phyloP scores from a whole-genome alignment of 2,797 vertebrate species.

The Threskiornis aethiopicus region DNA sequence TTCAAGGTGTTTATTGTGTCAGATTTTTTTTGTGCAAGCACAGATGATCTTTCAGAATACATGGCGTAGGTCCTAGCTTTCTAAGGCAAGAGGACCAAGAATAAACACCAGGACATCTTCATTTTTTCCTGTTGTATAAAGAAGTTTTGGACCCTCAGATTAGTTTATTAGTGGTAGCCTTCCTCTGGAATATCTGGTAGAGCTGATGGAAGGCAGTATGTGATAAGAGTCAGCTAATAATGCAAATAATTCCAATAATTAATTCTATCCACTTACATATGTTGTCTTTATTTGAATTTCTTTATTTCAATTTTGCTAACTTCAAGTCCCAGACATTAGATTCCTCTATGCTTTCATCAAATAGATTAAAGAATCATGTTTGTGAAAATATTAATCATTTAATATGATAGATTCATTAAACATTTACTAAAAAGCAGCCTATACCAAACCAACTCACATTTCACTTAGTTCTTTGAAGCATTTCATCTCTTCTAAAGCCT shows the following conservation, averaged over 20 bases:
- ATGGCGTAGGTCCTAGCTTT: background rate
- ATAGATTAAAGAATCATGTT: background rate
- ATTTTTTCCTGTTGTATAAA: background rate
- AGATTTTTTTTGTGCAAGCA: background rate
- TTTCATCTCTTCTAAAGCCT: background rate
- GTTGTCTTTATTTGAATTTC: background rate
- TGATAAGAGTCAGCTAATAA: background rate
- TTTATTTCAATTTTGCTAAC: background rate
- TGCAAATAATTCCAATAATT: background rate
- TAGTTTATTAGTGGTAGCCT: background rate
- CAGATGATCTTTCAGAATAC: background rate
- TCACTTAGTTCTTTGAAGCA: background rate
- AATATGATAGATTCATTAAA: background rate
- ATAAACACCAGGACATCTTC: background rate
- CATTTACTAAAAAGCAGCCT: background rate
- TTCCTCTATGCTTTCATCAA: background rate
- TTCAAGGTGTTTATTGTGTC: background rate
- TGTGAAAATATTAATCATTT: conserved; percentile 9
- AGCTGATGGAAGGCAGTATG: background rate
- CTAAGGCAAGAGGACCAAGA: background rate
- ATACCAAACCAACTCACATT: background rate
- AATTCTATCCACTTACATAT: background rate
- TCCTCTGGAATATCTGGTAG: background rate
- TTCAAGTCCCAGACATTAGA: background rate
- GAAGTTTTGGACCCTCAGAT: background rate